A percentile compares a stretch with the other conserved stretches of the same genome.
phyloP scores from a whole-genome alignment of 2,113 vertebrate genomes.

The Thamnophis sirtalis region DNA sequence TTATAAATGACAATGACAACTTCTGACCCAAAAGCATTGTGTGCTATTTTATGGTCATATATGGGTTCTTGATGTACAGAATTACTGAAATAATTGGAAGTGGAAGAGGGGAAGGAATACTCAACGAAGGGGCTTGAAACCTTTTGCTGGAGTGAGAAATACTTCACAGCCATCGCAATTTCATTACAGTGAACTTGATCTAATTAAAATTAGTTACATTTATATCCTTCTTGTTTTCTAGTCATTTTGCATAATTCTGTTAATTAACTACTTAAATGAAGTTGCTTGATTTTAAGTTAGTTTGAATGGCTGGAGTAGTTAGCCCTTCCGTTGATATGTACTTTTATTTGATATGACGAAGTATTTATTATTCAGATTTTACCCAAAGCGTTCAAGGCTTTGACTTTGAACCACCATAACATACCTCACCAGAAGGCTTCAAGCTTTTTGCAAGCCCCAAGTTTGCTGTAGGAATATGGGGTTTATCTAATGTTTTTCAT shows the following conservation, averaged over 20 bases:
- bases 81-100: background rate
- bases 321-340: background rate
- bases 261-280: background rate
- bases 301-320: background rate
- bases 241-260: background rate
- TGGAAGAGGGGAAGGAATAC: background rate
- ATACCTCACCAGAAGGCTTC: background rate
- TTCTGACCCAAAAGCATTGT: background rate
- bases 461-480: too few species aligned
- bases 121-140: background rate
- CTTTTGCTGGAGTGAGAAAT: too few species aligned
- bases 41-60: background rate
- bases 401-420: background rate
- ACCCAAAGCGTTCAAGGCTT: background rate
- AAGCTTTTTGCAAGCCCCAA: background rate
- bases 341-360: background rate
- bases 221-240: slow-evolving; percentile 5
- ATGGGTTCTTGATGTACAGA: background rate
- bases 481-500: background rate
- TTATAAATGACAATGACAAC: background rate
- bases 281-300: background rate
- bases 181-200: background rate
- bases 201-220: slow-evolving; percentile 1
- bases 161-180: background rate
- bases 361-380: background rate